A percentile compares a stretch with the other conserved stretches of the same genome.
Evolutionary conservation across 2,797 vertebrate species (phyloP).

Genomic region (Margarornis squamiger): DNA sequence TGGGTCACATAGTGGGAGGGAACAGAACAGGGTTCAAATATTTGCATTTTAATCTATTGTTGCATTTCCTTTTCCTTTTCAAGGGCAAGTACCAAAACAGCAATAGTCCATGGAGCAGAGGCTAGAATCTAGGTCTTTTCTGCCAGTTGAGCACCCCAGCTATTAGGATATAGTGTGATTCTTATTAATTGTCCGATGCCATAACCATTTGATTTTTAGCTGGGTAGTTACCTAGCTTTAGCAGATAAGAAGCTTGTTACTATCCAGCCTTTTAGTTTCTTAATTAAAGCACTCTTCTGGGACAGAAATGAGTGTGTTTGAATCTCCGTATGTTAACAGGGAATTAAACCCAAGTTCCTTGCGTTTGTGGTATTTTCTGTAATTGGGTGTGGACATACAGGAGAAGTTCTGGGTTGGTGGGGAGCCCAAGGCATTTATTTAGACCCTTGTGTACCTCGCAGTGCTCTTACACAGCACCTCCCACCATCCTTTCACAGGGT

Average conservation of each 20-base stretch:
- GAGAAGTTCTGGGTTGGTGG: neutral
- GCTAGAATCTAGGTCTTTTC: neutral
- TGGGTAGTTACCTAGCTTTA: neutral
- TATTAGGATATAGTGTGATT: neutral
- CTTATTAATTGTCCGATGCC: neutral
- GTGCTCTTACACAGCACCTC: neutral
- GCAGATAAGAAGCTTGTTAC: neutral
- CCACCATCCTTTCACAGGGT: fast-evolving
- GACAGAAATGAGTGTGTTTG: neutral
- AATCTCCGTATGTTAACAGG: neutral
- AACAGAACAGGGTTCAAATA: neutral
- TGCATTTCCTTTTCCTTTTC: neutral
- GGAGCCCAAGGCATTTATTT: neutral
- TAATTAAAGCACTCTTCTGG: neutral
- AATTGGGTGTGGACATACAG: neutral
- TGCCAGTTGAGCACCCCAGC: neutral
- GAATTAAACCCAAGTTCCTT: neutral
- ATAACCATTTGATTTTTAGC: neutral
- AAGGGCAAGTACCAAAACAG: neutral
- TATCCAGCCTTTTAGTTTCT: neutral
- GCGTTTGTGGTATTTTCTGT: neutral
- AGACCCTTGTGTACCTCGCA: no score
- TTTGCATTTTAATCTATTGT: neutral
- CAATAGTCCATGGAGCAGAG: neutral
- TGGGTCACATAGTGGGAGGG: neutral